Percentiles rank a stretch among this genome's conserved stretches.
These are phyloP conservation scores for Sebastes oblongus DNA, from an alignment of 2,797 vertebrate genomes.

Conservation along the genomic window DNA sequence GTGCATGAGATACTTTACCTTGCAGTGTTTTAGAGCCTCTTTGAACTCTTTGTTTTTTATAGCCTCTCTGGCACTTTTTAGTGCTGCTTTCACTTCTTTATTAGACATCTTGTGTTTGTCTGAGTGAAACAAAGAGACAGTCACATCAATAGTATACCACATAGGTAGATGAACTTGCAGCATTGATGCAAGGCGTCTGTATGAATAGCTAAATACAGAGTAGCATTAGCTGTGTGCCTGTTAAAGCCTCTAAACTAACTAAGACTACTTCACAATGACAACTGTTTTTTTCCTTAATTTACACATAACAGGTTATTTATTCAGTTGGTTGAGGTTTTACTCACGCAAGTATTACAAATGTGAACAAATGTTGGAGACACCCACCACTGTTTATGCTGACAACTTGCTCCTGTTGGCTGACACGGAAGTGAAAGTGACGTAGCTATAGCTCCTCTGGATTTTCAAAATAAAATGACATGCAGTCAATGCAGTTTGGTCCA, in stretches of 20 bases:
- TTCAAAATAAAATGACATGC: slow-evolving; percentile 56
- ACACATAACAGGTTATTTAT: neutral
- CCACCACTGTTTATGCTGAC: slow-evolving; percentile 43
- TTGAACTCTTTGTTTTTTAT: slow-evolving; percentile 98
- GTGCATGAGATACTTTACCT: slow-evolving; percentile 82
- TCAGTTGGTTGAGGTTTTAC: neutral
- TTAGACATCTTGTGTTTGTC: slow-evolving; percentile 84
- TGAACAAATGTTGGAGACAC: neutral
- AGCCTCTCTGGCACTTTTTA: slow-evolving; percentile 96
- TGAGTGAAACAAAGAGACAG: neutral
- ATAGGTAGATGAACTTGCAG: neutral
- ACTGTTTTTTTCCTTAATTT: neutral
- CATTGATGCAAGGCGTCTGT: neutral
- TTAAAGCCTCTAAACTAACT: neutral
- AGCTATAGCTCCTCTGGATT: fast-evolving
- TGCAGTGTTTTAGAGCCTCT: slow-evolving; percentile 95
- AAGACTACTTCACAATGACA: neutral
- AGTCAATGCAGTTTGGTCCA: too few relatives aligned
- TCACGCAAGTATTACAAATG: fast-evolving
- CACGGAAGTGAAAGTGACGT: slow-evolving; percentile 51
- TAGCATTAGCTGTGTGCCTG: slow-evolving; percentile 24
- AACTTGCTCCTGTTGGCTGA: neutral
- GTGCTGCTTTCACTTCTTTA: slow-evolving; percentile 93
- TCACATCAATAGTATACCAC: neutral
- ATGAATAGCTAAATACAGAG: neutral